Conservation (phyloP, 2,888 invertebrate genomes). For the Blastobasis adustella region DNA sequence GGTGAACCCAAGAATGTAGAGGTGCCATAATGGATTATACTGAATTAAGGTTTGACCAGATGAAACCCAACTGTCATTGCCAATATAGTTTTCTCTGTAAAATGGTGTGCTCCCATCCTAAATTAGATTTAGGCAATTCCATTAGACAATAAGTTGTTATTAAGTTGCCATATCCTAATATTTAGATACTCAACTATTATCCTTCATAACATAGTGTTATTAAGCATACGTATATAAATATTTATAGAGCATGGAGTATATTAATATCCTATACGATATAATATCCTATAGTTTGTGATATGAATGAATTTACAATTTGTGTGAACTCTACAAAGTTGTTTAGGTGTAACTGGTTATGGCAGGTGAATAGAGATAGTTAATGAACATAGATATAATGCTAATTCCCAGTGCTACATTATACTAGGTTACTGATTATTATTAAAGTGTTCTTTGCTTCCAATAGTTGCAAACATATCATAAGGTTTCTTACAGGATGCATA, state of each 20-base stretch:
- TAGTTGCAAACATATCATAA: too few relatives aligned
- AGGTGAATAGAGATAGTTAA: neutral
- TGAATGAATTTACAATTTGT: conserved; percentile 68
- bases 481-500: too few relatives aligned
- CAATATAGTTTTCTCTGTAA: too few relatives aligned
- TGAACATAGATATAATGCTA: neutral
- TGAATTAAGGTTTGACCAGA: too few relatives aligned
- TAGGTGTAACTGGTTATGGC: neutral
- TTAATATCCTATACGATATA: too few relatives aligned
- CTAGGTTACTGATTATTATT: too few relatives aligned
- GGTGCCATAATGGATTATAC: too few relatives aligned
- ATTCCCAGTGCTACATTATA: neutral
- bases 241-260: too few relatives aligned
- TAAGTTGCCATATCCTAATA: conserved; percentile 73
- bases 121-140: conserved; percentile 28
- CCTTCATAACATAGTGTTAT: conserved; percentile 56
- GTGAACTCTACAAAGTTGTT: conserved; percentile 42
- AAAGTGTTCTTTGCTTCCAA: too few relatives aligned
- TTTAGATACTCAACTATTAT: conserved; percentile 69
- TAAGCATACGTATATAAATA: conserved; percentile 49
- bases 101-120: too few relatives aligned
- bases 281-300: conserved; percentile 68
- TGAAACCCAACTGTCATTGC: too few relatives aligned
- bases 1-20: too few relatives aligned
- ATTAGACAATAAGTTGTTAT: conserved; percentile 71